Base-by-base conservation (phyloP, 2,113 vertebrate genomes). In the Macquaria australasica region DNA sequence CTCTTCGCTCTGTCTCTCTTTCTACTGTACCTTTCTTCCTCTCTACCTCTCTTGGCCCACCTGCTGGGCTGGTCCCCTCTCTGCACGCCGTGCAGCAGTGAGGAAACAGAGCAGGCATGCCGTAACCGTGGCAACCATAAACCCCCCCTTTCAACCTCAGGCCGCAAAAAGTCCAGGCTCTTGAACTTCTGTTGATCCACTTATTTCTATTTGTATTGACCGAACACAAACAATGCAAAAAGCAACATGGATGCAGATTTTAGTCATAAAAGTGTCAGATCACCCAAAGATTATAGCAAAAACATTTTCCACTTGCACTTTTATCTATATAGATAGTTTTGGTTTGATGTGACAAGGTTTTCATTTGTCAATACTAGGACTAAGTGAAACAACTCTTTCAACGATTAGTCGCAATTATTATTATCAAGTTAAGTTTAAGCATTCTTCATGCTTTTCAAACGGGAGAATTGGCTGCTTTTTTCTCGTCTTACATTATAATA, bases 61-160 rank as follows among this genome's bases (percentile, higher is more conserved):
- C 93, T 92, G 92, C 95, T 91, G 94, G 84, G 94, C 85, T 3
- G 81, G 77, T 87, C 89, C 79, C 87, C 82, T 75, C 67, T 41
- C 83, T 68, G 15, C 73, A 77, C 31, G 37, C 70, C 34, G 20
- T 18, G 34, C 75, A 71, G 74, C 60, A 39, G 75, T 8, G 51
- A 77, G 83, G 77, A 91, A 85, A 73, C 79, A 58, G 79, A 84
- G 76, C 60, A 71, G 88, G 82, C 81, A 81, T 91, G 90, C 75
- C 3, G 90, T 93, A 85, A 77, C 93, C 89, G 87, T 90, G 81
- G 90, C 41, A 89, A 95, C 92, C 41, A 20, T 6, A 25, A 25
- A 16, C 63, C 66, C 64, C 23, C 1, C 34, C 8, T 68, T 39
- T n/a, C 66, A 5, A 81, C 72, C 50, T 2, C 71, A 25, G 78